These are phyloP conservation scores for Prionailurus bengalensis DNA, from an alignment of 2,113 vertebrate genomes.

Conservation along the genomic window DNA sequence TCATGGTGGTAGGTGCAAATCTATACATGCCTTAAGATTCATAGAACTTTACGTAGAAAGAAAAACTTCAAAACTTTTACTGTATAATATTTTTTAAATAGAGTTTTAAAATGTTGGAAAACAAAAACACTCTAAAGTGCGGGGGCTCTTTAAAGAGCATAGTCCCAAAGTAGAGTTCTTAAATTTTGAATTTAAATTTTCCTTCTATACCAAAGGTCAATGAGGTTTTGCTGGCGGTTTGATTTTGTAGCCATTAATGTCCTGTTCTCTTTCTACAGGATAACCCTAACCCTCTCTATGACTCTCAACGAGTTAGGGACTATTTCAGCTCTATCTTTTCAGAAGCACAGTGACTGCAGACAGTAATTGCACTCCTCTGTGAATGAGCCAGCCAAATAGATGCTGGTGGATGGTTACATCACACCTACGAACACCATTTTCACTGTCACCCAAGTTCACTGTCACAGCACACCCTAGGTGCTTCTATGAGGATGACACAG, in stretches of 20 bases:
- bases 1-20: background rate
- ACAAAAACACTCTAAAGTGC: background rate
- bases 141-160: background rate
- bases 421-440: background rate
- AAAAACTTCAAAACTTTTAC: background rate
- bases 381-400: background rate
- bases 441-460: background rate
- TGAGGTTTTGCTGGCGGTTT: background rate
- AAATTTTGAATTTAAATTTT: conserved; percentile 43
- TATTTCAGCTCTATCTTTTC: background rate
- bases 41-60: background rate
- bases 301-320: background rate
- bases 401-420: background rate
- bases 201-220: background rate
- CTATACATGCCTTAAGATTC: background rate
- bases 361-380: background rate
- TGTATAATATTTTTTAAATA: background rate
- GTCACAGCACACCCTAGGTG: background rate
- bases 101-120: background rate
- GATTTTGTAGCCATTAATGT: background rate
- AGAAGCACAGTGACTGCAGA: background rate
- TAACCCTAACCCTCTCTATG: background rate
- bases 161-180: background rate
- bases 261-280: background rate
- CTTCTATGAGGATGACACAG: background rate